These are phyloP conservation scores for Pungitius pungitius DNA, from an alignment of 2,113 vertebrate genomes.

Conservation along the genomic window DNA sequence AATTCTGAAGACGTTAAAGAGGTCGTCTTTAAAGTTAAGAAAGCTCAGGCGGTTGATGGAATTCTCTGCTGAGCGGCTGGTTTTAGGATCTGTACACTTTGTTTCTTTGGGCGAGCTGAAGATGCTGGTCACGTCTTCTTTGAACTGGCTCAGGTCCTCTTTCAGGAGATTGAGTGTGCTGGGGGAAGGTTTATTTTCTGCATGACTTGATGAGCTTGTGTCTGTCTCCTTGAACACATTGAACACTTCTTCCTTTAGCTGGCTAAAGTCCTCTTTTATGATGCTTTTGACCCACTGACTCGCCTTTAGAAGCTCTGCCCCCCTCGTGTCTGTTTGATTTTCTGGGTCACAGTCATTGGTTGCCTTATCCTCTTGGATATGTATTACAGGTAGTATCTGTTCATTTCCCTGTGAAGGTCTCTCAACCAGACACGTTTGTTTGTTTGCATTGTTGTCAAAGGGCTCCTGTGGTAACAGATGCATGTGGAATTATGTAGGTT, in stretches of 20 bases:
- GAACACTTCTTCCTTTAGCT: slow-evolving; percentile 41
- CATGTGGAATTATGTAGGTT: background rate
- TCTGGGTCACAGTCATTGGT: background rate
- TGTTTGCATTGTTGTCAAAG: background rate
- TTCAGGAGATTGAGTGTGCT: background rate
- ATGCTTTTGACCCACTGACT: background rate
- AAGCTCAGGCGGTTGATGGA: background rate
- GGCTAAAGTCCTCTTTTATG: slow-evolving; percentile 47
- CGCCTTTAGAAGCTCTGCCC: background rate
- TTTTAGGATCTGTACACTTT: slow-evolving; percentile 7
- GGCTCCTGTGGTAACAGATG: background rate
- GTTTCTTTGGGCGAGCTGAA: slow-evolving; percentile 20
- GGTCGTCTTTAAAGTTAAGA: slow-evolving; percentile 43
- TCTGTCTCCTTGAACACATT: slow-evolving; percentile 55
- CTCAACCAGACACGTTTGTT: slow-evolving; percentile 24
- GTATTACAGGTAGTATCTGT: background rate
- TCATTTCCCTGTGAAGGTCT: background rate
- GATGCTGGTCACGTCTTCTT: slow-evolving; percentile 30
- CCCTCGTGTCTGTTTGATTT: background rate
- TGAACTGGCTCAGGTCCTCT: slow-evolving; percentile 30
- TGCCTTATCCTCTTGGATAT: background rate
- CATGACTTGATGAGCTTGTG: background rate
- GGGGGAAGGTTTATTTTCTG: background rate
- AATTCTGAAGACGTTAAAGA: slow-evolving; percentile 47
- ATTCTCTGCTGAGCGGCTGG: slow-evolving; percentile 3